Evolutionary conservation across 2,797 vertebrate genomes (phyloP), one percentile per base, ranked within the genome.

Genomic region (Anas flavirostris): DNA sequence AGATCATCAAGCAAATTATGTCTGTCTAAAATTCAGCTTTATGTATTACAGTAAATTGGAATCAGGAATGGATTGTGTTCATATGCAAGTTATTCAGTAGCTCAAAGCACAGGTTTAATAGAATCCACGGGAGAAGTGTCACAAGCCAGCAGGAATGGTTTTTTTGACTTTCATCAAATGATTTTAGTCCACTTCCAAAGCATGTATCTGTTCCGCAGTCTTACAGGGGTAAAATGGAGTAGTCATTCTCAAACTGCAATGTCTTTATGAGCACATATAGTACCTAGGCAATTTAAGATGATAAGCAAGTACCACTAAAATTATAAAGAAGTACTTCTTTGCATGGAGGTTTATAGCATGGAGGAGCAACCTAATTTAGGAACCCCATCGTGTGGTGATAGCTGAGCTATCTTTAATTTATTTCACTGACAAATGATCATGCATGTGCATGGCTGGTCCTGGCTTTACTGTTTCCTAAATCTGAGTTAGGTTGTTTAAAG

Each of bases 61-160:
- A 39, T 29, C 48, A 53, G 67, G 18, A 31, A 22, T 52, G 26
- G 33, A 29, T 29, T 52, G 48, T 69, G 33, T 39, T 52, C 46
- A 21, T 52, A 37, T 17, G 37, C n/a, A 26, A 22, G n/a, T 19
- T 66, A 12, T 14, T 53, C 12, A 8, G 28, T 9, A 35, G 22
- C 8, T 22, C n/a, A 25, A 18, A 28, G 52, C 2, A 0, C 1
- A 5, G n/a, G 23, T 59, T 73, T 33, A n/a, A n/a, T 4, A 19
- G 35, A 33, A 29, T 13, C 52, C 13, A 39, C 6, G 11, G 44
- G 28, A 46, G 13, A 12, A 44, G 15, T 25, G 25, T 33, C 48
- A 10, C 43, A 18, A 39, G 52, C 60, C 52, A 44, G 10, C 8
- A 78, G 26, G 33, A n/a, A 66, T 48, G 16, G 10, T 9, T 11